Evolutionary conservation across 1,140 invertebrate species (phyloP).

Genomic region (Glomeris maerens): DNA sequence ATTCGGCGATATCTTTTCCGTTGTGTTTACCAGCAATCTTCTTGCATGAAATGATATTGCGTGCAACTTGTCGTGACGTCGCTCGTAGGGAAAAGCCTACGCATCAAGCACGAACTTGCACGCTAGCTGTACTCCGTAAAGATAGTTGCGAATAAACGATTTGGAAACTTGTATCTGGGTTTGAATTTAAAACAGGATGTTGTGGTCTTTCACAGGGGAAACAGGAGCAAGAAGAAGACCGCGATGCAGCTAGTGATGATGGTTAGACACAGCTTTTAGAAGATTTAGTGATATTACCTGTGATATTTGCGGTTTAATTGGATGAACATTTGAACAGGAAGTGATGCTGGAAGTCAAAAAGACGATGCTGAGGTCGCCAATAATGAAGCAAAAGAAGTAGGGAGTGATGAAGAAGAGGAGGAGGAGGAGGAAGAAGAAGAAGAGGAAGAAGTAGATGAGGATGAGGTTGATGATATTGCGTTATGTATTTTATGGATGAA

Average conservation of each 20-base stretch:
- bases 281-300: slow-evolving; percentile 4
- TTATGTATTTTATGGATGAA: slow-evolving; percentile 3
- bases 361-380: slow-evolving; percentile 12
- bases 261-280: slow-evolving; percentile 6
- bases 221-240: slow-evolving; percentile 11
- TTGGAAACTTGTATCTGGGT: slow-evolving; percentile 3
- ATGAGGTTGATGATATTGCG: slow-evolving; percentile 14
- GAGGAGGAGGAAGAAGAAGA: slow-evolving; percentile 14
- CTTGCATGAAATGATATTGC: slow-evolving; percentile 7
- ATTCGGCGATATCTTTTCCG: slow-evolving; percentile 4
- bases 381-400: slow-evolving; percentile 14
- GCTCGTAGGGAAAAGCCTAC: slow-evolving; percentile 6
- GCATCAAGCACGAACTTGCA: background rate
- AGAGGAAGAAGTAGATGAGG: slow-evolving; percentile 25
- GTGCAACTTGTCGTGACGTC: slow-evolving; percentile 8
- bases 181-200: background rate
- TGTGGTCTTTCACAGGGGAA: slow-evolving; percentile 4
- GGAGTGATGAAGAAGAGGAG: slow-evolving; percentile 16
- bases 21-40: background rate
- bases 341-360: slow-evolving; percentile 15
- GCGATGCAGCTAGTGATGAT: slow-evolving; percentile 13
- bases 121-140: background rate
- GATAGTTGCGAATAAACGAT: slow-evolving; percentile 9
- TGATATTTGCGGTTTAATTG: background rate
- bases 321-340: slow-evolving; percentile 3